A percentile compares a stretch with the other conserved stretches of the same genome.
phyloP scores from a whole-genome alignment of 2,797 vertebrate genomes.

The Cottoperca gobio region DNA sequence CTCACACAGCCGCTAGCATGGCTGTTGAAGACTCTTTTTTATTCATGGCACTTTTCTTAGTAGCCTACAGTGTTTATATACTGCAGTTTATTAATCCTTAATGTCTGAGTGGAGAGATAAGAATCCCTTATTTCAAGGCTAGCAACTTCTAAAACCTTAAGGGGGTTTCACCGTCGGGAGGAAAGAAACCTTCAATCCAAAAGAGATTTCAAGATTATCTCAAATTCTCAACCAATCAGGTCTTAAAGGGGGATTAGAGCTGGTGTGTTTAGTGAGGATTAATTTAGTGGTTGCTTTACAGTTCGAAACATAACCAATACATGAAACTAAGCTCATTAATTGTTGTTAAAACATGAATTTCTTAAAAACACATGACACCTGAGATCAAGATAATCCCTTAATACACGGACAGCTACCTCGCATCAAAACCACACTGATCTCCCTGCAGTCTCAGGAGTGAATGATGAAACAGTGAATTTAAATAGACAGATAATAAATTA shows the following conservation, averaged over 20 bases:
- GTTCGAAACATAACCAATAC: neutral
- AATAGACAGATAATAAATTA: neutral
- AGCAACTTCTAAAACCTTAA: neutral
- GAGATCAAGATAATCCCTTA: neutral
- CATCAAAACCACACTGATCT: neutral
- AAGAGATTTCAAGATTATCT: constrained; percentile 3
- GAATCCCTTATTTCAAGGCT: rapidly evolving
- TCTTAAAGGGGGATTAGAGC: constrained; percentile 11
- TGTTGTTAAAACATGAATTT: neutral
- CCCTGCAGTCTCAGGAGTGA: neutral
- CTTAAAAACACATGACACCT: neutral
- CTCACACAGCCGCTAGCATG: neutral
- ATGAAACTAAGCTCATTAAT: neutral
- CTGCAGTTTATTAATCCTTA: neutral
- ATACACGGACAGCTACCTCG: neutral
- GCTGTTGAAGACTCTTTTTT: neutral
- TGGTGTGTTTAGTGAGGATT: neutral
- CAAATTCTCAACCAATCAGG: neutral
- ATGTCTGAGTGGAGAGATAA: neutral
- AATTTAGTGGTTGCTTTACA: neutral
- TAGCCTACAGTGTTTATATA: too few relatives aligned
- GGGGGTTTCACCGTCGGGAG: neutral
- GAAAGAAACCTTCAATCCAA: neutral
- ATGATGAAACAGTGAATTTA: neutral
- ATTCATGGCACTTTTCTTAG: neutral